These are phyloP conservation scores for Melipona beecheii DNA, from an alignment of 2,888 invertebrate species.

Conservation along the genomic window DNA sequence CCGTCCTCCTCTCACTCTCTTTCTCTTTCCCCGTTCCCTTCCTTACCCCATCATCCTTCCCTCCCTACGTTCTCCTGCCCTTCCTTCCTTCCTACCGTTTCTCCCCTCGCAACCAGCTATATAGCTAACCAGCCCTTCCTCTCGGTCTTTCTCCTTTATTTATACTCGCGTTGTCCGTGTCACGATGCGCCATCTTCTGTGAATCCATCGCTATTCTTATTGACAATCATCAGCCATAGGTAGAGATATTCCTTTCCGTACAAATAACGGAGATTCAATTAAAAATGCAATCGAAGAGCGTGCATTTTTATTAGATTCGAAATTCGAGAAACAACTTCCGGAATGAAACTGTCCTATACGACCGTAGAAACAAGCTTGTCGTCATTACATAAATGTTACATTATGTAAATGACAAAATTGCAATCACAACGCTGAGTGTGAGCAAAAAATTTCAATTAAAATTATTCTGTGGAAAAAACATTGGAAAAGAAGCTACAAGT, in stretches of 20 bases:
- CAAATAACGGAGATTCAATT: too few species aligned
- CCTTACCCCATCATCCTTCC: conserved; percentile 57
- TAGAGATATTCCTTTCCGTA: neutral
- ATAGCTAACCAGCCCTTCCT: conserved; percentile 43
- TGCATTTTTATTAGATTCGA: too few species aligned
- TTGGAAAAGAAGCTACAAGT: too few species aligned
- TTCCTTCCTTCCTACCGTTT: conserved; percentile 70
- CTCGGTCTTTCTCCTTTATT: conserved; percentile 60
- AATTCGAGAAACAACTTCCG: too few species aligned
- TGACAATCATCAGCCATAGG: conserved; percentile 24
- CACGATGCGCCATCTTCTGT: conserved; percentile 53
- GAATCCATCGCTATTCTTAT: conserved; percentile 46
- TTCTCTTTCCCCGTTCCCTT: conserved; percentile 48
- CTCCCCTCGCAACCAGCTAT: conserved; percentile 55
- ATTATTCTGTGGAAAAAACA: too few species aligned
- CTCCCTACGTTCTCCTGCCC: conserved; percentile 59
- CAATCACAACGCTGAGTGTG: too few species aligned
- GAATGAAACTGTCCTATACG: too few species aligned
- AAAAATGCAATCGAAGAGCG: too few species aligned
- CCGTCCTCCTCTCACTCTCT: conserved; percentile 64
- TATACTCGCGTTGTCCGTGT: conserved; percentile 53
- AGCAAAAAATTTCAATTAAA: too few species aligned
- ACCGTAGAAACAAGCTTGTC: too few species aligned
- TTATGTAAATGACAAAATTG: too few species aligned
- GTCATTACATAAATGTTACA: too few species aligned